Conservation (phyloP, 2,113 vertebrate species). For the Coptodon bakossiorum region DNA sequence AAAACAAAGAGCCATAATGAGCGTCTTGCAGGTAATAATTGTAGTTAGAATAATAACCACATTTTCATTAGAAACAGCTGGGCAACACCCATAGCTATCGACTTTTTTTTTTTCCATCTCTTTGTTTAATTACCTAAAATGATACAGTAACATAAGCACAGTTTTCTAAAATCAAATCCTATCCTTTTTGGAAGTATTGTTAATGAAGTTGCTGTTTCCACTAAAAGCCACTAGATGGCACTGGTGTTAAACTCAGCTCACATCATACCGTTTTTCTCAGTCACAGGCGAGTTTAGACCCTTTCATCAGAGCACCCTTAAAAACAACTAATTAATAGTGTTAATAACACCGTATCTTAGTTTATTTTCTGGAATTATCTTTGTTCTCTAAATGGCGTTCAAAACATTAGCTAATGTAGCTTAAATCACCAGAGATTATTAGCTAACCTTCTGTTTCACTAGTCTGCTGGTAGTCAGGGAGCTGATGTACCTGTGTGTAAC, state of each 20-base stretch:
- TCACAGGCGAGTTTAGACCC: background rate
- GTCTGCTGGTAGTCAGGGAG: background rate
- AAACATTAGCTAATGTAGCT: background rate
- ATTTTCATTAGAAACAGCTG: rapidly evolving
- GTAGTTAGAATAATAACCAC: background rate
- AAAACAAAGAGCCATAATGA: background rate
- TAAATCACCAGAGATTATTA: background rate
- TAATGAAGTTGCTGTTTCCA: background rate
- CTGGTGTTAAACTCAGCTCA: rapidly evolving
- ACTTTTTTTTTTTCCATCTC: rapidly evolving
- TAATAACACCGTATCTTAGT: rapidly evolving
- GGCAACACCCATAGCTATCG: background rate
- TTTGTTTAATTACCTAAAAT: background rate
- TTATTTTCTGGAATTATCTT: background rate
- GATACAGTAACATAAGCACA: rapidly evolving
- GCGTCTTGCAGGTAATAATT: rapidly evolving
- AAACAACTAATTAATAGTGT: rapidly evolving
- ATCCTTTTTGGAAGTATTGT: background rate
- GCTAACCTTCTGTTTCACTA: background rate
- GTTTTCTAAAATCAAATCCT: background rate
- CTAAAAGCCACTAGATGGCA: background rate
- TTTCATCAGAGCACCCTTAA: background rate
- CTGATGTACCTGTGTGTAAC: background rate
- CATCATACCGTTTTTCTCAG: rapidly evolving
- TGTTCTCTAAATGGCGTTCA: background rate